Base-by-base conservation (phyloP, 1,140 invertebrate genomes). In the Maconellicoccus hirsutus region DNA sequence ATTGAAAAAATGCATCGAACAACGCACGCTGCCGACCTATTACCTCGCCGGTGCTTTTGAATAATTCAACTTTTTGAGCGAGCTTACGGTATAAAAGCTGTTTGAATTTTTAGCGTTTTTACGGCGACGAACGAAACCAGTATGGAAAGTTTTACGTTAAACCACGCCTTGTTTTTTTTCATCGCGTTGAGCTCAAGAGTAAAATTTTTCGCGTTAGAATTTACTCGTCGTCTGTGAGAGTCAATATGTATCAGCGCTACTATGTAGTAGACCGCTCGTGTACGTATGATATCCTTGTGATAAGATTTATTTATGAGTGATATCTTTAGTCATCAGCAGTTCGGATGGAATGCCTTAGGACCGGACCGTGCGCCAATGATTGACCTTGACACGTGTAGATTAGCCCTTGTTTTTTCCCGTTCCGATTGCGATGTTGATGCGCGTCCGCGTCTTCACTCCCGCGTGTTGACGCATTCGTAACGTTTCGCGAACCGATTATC, bases 311-410 rank as follows among this genome's bases (percentile, higher is more conserved):
- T 59, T 59, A 25, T 23, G 61, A 23, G 25, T 25, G 61, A 66
- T 66, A 52, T 52, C 42, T 52, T 52, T 52, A 66, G 61, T 66
- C 61, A 66, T 66, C 61, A 59, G 52, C 52, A 66, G 61, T 66
- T 66, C 25, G 61, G 61, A 66, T 26, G 61, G 61, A 66, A 66
- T 66, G 61, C 21, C 25, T 66, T 4, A 22, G 52, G 16, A 10
- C 25, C 21, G 61, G 61, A 23, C 61, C 61, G 25, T 66, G 61
- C 61, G 21, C 61, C 14, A 12, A 66, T 66, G 19, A 66, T 66
- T 66, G 61, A 66, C 61, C 61, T 66, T 66, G 61, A 66, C 61
- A 66, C 61, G 61, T 66, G 61, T 66, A 26, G 61, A 66, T 66
- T 66, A 66, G 61, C 61, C 61, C 61, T 26, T 66, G 22, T 66